These are phyloP conservation scores for Netelia fuscicornis DNA, from an alignment of 2,888 invertebrate species.

Conservation along the genomic window DNA sequence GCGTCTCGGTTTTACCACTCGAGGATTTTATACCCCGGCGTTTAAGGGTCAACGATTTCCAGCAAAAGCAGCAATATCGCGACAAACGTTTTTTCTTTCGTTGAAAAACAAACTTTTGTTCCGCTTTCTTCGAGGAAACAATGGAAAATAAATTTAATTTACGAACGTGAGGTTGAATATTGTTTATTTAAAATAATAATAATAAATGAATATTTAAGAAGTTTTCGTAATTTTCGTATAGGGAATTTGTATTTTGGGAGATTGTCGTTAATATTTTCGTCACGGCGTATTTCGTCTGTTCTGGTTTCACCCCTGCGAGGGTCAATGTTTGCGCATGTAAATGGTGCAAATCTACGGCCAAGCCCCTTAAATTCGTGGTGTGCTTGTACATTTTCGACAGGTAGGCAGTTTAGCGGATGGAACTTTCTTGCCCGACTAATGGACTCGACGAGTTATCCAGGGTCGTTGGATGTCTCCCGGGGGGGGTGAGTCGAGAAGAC, in stretches of 20 bases:
- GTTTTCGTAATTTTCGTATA: background rate
- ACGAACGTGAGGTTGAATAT: too few species aligned
- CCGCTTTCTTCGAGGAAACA: background rate
- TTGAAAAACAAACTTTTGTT: too few species aligned
- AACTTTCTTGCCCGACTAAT: conserved; percentile 71
- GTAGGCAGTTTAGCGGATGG: conserved; percentile 19
- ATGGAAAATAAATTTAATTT: too few species aligned
- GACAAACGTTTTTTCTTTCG: too few species aligned
- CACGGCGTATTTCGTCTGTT: background rate
- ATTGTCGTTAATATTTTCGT: background rate
- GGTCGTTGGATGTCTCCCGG: conserved; percentile 13
- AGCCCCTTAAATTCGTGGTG: conserved; percentile 43
- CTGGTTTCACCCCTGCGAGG: background rate
- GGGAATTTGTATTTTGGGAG: background rate
- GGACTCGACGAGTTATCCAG: conserved; percentile 70
- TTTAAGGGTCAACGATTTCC: background rate
- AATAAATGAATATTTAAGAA: background rate
- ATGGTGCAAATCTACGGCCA: conserved; percentile 56
- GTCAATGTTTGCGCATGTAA: conserved; percentile 53
- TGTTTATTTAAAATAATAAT: too few species aligned
- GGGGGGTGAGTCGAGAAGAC: conserved; percentile 31
- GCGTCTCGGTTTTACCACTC: background rate
- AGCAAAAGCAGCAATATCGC: too few species aligned
- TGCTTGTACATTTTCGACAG: conserved; percentile 24
- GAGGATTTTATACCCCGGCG: conserved; percentile 1